A percentile compares a stretch with the other conserved stretches of the same genome.
phyloP scores from a whole-genome alignment of 2,888 invertebrate species.

The Linnaemya vulpina region DNA sequence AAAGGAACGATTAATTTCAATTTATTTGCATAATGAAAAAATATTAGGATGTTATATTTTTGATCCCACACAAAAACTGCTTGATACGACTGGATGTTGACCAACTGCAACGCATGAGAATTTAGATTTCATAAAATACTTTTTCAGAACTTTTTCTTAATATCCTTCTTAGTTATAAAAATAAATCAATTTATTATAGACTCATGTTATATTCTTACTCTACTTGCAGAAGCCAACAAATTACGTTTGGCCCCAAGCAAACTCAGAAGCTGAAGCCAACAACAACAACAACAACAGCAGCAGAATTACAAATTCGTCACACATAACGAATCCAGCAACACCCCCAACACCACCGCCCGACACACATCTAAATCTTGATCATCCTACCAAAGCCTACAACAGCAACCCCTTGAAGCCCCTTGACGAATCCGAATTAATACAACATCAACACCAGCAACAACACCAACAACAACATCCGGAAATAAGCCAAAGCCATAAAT shows the following conservation, averaged over 20 bases:
- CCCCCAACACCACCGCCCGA: slow-evolving; percentile 75
- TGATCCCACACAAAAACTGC: too few relatives aligned
- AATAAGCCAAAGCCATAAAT: slow-evolving; percentile 57
- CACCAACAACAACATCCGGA: slow-evolving; percentile 72
- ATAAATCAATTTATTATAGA: not conserved
- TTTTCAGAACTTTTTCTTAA: too few relatives aligned
- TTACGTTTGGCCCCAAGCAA: slow-evolving; percentile 84
- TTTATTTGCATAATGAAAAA: too few relatives aligned
- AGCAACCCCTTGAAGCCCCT: slow-evolving; percentile 53
- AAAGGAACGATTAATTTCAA: too few relatives aligned
- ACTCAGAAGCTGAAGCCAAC: slow-evolving; percentile 70
- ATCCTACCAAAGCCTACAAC: slow-evolving; percentile 56
- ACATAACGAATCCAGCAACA: slow-evolving; percentile 72
- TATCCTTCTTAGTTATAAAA: too few relatives aligned
- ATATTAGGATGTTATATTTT: too few relatives aligned
- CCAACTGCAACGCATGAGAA: too few relatives aligned
- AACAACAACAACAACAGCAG: slow-evolving; percentile 69
- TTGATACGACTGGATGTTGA: too few relatives aligned
- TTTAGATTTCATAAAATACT: too few relatives aligned
- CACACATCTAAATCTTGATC: slow-evolving; percentile 53
- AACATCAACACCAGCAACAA: slow-evolving; percentile 69
- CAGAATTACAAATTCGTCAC: slow-evolving; percentile 70
- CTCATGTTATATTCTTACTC: not conserved
- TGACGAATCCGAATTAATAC: slow-evolving; percentile 53
- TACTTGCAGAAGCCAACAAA: slow-evolving; percentile 87